These are phyloP conservation scores for Vulpes lagopus DNA, from an alignment of 2,113 vertebrate genomes.

Conservation along the genomic window DNA sequence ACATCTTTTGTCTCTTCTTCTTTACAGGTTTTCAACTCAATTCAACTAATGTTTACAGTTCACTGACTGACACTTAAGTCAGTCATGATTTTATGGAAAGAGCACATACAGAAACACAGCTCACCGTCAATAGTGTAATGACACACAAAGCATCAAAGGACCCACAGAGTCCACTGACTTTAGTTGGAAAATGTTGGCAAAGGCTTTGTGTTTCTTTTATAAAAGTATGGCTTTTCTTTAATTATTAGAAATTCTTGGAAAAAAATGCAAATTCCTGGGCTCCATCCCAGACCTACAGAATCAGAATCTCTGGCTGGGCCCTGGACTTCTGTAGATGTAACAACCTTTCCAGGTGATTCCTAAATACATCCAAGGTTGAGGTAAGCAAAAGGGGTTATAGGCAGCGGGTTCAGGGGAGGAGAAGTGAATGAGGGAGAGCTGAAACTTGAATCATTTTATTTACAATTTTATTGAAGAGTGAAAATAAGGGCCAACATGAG, in stretches of 20 bases:
- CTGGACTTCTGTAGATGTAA: background rate
- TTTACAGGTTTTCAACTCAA: background rate
- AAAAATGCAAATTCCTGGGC: background rate
- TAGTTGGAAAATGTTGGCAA: background rate
- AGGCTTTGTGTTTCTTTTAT: background rate
- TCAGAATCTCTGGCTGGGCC: background rate
- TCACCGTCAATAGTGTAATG: background rate
- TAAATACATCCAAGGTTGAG: background rate
- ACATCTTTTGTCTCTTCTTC: background rate
- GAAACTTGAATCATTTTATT: background rate
- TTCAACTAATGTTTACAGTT: background rate
- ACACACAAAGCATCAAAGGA: background rate
- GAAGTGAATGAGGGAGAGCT: background rate
- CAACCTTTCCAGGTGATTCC: background rate
- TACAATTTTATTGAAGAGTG: background rate
- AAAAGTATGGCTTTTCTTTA: background rate
- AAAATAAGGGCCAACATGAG: background rate
- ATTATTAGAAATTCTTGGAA: background rate
- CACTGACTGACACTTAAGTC: background rate
- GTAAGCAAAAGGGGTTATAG: background rate
- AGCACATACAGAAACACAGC: background rate
- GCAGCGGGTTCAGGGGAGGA: background rate
- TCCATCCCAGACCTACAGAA: background rate
- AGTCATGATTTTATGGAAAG: background rate
- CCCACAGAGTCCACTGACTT: accelerated